A percentile compares a stretch with the other conserved stretches of the same genome.
Conservation (phyloP, 1,140 invertebrate genomes). For the Pogonomyrmex barbatus region DNA sequence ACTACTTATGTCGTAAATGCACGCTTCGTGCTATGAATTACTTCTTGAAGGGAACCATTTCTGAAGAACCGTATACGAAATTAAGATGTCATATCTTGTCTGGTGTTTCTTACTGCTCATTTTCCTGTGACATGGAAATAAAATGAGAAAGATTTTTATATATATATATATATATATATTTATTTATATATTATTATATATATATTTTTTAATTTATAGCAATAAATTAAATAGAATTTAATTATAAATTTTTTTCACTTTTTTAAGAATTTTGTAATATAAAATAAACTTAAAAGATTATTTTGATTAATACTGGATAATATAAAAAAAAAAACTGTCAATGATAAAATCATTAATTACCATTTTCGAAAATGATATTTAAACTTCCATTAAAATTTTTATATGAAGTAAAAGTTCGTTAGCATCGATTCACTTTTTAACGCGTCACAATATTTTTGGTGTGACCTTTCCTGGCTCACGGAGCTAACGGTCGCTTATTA, state of each 20-base stretch:
- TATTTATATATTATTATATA: not conserved
- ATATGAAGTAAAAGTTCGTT: not conserved
- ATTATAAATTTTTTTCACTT: not conserved
- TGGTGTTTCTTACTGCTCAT: not conserved
- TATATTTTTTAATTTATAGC: slow-evolving; percentile 1
- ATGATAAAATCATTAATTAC: not conserved
- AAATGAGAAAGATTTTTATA: not conserved
- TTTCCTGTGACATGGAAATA: not conserved
- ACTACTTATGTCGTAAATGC: slow-evolving; percentile 37
- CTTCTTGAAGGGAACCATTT: not conserved
- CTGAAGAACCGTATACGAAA: not conserved
- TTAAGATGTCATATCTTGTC: not conserved
- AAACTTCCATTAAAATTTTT: not conserved
- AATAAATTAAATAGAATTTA: not conserved
- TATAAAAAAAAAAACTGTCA: not conserved
- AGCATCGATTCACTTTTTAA: slow-evolving; percentile 1
- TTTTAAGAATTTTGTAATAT: not conserved
- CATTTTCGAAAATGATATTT: not conserved
- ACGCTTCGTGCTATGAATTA: slow-evolving; percentile 12
- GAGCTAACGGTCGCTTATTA: not conserved
- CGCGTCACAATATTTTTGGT: not conserved
- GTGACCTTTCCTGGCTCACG: not conserved
- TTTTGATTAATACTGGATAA: not conserved
- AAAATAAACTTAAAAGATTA: slow-evolving; percentile 1
- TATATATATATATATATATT: not conserved